Conservation (phyloP, 2,888 invertebrate species). For the Cyclophora punctaria region DNA sequence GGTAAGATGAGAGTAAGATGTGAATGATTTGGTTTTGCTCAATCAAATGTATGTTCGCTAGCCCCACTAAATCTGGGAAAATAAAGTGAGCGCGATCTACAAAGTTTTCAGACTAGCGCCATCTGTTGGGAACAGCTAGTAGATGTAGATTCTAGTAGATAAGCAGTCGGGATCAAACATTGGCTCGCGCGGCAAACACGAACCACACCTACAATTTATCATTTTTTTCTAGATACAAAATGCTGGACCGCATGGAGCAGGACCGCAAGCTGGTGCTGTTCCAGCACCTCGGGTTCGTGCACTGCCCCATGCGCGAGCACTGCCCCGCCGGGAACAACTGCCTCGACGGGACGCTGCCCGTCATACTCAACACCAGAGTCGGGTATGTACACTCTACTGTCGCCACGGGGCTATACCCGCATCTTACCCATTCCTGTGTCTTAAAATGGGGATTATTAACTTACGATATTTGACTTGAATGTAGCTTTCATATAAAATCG, state of each 20-base stretch:
- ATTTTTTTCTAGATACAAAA: slow-evolving; percentile 82
- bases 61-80: not conserved
- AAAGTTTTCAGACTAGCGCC: no score
- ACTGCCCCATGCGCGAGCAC: slow-evolving; percentile 94
- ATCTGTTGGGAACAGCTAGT: no score
- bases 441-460: not conserved
- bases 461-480: not conserved
- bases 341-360: slow-evolving; percentile 53
- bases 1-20: no score
- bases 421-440: not conserved
- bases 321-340: slow-evolving; percentile 89
- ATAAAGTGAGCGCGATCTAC: not conserved
- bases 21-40: not conserved
- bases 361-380: slow-evolving; percentile 62
- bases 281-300: slow-evolving; percentile 96
- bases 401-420: slow-evolving; percentile 25
- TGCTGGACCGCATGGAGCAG: slow-evolving; percentile 94
- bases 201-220: no score
- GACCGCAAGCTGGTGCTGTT: slow-evolving; percentile 95
- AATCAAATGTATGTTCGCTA: not conserved
- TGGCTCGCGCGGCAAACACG: no score
- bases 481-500: no score
- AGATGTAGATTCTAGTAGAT: no score
- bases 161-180: no score
- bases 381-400: slow-evolving; percentile 59